These are phyloP conservation scores for Apocheima hispidaria DNA, from an alignment of 2,888 invertebrate genomes.

Conservation along the genomic window DNA sequence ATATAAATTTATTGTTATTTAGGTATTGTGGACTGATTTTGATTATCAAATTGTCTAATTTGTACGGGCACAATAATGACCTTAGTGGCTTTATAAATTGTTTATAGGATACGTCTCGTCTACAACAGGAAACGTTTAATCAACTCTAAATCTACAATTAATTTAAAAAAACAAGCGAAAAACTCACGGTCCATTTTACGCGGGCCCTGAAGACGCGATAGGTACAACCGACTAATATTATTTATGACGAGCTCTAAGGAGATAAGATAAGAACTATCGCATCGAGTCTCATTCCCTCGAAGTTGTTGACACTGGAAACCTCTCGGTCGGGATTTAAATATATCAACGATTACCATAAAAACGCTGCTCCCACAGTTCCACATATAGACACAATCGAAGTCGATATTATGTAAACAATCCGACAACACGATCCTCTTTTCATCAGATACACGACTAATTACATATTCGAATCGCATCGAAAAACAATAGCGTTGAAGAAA, in stretches of 20 bases:
- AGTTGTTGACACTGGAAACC: constrained; percentile 22
- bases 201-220: constrained; percentile 13
- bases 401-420: constrained; percentile 53
- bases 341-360: constrained; percentile 35
- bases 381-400: constrained; percentile 39
- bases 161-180: background rate
- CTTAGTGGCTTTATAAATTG: background rate
- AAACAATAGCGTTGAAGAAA: background rate
- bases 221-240: constrained; percentile 24
- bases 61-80: background rate
- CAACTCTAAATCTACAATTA: background rate
- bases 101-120: background rate
- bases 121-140: background rate
- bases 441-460: constrained; percentile 45
- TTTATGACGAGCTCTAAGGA: constrained; percentile 34
- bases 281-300: constrained; percentile 31
- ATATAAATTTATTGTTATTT: too few relatives aligned
- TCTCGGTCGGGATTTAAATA: constrained; percentile 32
- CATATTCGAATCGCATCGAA: constrained; percentile 12
- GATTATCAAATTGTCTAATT: constrained; percentile 7
- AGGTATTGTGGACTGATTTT: background rate
- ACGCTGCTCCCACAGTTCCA: constrained; percentile 37
- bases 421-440: constrained; percentile 57
- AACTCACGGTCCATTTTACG: constrained; percentile 46
- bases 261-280: constrained; percentile 33